Evolutionary conservation across 2,888 invertebrate genomes (phyloP), one percentile per base, ranked within the genome.

Genomic region (Euproctis similis): DNA sequence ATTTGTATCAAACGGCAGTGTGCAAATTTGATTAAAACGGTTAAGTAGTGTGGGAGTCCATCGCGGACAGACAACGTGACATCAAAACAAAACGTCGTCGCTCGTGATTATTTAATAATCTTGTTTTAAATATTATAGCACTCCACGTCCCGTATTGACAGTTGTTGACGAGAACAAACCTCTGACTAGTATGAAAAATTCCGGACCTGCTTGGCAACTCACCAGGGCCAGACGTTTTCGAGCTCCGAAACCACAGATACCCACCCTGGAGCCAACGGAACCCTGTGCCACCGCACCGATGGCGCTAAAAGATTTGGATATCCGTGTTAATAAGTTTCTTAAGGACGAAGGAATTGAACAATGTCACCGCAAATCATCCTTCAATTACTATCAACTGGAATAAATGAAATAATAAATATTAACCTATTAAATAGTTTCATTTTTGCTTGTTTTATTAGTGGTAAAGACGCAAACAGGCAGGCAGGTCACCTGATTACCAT

Each of bases 171-270:
- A 64, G 36, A 64, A 67, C 9, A 38, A 47, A 11, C 62, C 61
- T 1, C 18, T 59, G 8, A 45, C 58, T 2, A 58, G 68, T 8
- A 59, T 75, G 36, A 68, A 72, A 12, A 75, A 64, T 42, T 60
- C 59, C 1, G 71, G 71, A 34, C 57, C 75, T 4, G 37, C 73
- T 5, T 84, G 82, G 82, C 81, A 78, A 31, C 52, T 82, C 10
- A 78, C 67, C 1, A 59, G 84, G 8, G 84, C 84, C 7, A 69
- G 84, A 4, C 66, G 71, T 5, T 71, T 78, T 36, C 68, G 77
- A 23, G 42, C 52, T 8, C 76, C 78, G 1, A 78, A 73, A 26
- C 67, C 52, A 0, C 60, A 55, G 19, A 33, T 59, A 28, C 72
- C 68, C 0, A 41, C 72, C 1, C 64, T 73, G 3, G 77, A 76